Evolutionary conservation across 2,888 invertebrate genomes (phyloP).

Genomic region (Geophilus truncorum): DNA sequence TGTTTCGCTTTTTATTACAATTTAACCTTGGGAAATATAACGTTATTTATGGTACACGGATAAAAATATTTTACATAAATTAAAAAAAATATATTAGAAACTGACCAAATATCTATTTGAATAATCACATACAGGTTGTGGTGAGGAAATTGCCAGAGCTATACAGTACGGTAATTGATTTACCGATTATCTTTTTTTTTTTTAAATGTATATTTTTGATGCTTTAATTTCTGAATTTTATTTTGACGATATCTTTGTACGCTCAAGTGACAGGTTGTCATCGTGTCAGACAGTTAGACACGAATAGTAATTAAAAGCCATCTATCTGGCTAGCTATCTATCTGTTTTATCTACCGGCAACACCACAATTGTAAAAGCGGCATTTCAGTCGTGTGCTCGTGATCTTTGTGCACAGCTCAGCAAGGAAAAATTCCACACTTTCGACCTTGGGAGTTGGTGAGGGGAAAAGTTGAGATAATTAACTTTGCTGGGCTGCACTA

Average conservation of each 20-base stretch:
- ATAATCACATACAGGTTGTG: too few species aligned
- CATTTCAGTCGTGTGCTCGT: neutral
- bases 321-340: neutral
- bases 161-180: slow-evolving; percentile 2
- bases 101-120: too few species aligned
- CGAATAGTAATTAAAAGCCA: slow-evolving; percentile 18
- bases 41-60: too few species aligned
- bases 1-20: neutral
- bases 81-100: too few species aligned
- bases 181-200: neutral
- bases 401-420: slow-evolving; percentile 9
- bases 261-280: neutral
- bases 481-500: slow-evolving; percentile 21
- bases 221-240: neutral
- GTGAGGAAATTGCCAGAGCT: too few species aligned
- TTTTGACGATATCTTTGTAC: neutral
- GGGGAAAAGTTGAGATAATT: slow-evolving; percentile 24
- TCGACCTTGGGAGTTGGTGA: slow-evolving; percentile 19
- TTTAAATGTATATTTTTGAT: too few species aligned
- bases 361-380: neutral
- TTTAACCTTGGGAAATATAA: too few species aligned
- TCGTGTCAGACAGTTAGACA: slow-evolving; percentile 5
- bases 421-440: slow-evolving; percentile 3
- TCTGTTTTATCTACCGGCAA: neutral
- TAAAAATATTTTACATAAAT: too few species aligned